A percentile compares a stretch with the other conserved stretches of the same genome.
These are phyloP conservation scores for Acrocephalus scirpaceus DNA, from an alignment of 2,797 vertebrate genomes.

Conservation along the genomic window DNA sequence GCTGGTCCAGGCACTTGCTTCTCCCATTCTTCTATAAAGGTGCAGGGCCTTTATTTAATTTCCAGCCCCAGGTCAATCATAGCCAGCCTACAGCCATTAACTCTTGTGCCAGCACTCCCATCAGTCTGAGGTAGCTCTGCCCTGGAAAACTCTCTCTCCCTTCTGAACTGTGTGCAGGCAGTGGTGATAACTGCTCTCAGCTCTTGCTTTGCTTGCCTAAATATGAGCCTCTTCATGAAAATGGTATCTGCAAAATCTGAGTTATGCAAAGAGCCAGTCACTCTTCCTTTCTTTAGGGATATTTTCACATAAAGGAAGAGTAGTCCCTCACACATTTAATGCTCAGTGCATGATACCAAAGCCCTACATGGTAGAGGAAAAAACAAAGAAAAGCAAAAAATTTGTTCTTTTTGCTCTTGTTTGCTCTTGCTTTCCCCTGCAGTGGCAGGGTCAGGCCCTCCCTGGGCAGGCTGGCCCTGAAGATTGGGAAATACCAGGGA, in stretches of 20 bases:
- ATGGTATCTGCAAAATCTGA: neutral
- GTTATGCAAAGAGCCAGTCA: neutral
- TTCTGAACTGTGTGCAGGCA: neutral
- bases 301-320: neutral
- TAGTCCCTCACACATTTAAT: neutral
- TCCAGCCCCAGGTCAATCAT: neutral
- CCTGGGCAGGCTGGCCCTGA: neutral
- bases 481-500: neutral
- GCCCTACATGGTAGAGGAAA: rapidly evolving
- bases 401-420: neutral
- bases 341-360: neutral
- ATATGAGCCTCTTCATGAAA: neutral
- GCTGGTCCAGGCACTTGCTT: neutral
- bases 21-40: neutral
- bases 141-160: neutral
- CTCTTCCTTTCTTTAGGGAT: neutral
- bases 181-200: neutral
- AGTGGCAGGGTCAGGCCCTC: neutral
- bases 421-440: neutral
- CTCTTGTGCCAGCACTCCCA: neutral
- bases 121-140: neutral
- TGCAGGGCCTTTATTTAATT: neutral
- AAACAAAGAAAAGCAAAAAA: neutral
- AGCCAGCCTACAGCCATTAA: neutral
- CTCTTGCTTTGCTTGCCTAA: neutral